Evolutionary conservation across 2,113 vertebrate species (phyloP).

Genomic region (Excalfactoria chinensis): DNA sequence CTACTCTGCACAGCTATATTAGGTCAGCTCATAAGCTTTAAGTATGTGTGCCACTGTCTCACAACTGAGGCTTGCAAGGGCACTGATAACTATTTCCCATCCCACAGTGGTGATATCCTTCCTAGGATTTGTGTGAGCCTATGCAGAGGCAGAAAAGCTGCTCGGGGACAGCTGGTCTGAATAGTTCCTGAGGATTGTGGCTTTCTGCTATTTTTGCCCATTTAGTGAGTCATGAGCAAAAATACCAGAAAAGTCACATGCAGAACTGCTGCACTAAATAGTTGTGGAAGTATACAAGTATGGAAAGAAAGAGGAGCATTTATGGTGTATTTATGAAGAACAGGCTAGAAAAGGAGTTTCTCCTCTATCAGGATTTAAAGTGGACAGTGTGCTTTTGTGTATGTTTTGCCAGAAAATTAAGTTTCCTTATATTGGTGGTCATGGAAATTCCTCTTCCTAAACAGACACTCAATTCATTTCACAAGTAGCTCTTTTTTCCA

Average conservation of each 20-base stretch:
- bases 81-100: neutral
- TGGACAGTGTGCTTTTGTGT: neutral
- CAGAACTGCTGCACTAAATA: neutral
- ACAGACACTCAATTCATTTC: neutral
- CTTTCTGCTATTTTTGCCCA: neutral
- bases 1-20: neutral
- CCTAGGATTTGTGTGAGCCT: neutral
- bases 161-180: neutral
- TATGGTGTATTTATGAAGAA: neutral
- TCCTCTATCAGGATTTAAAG: neutral
- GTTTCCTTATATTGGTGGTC: neutral
- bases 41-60: neutral
- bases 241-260: neutral
- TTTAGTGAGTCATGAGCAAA: neutral
- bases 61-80: rapidly evolving
- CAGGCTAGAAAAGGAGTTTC: neutral
- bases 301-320: neutral
- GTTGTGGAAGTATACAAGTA: neutral
- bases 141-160: neutral
- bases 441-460: neutral
- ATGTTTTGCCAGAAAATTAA: neutral
- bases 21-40: rapidly evolving
- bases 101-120: rapidly evolving
- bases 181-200: neutral
- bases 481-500: constrained; percentile 1